phyloP scores from a whole-genome alignment of 1,140 invertebrate species.

The Drosophila chauvacae region DNA sequence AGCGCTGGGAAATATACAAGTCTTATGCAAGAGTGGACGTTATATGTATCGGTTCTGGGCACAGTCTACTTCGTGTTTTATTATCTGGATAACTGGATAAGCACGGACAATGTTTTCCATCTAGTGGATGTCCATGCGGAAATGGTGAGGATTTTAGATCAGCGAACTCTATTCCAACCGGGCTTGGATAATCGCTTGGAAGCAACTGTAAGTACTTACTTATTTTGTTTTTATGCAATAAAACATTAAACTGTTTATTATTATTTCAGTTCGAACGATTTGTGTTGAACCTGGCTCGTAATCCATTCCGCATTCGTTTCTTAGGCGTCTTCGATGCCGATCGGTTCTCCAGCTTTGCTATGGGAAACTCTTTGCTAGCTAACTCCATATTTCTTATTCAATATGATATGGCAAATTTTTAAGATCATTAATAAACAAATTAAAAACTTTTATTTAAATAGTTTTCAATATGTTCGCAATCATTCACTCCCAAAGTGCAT shows the following conservation, averaged over 20 bases:
- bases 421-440: not conserved
- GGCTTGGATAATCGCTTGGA: slow-evolving; percentile 46
- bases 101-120: slow-evolving; percentile 2
- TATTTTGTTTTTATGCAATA: too few species aligned
- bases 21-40: not conserved
- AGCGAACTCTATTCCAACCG: slow-evolving; percentile 14
- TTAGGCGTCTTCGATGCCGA: slow-evolving; percentile 7
- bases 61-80: slow-evolving; percentile 11
- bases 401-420: slow-evolving; percentile 45
- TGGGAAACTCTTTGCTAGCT: slow-evolving; percentile 40
- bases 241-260: not conserved
- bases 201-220: slow-evolving; percentile 29
- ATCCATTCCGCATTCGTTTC: slow-evolving; percentile 33
- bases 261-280: slow-evolving; percentile 31
- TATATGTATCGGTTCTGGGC: not conserved
- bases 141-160: slow-evolving; percentile 13
- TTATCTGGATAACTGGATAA: slow-evolving; percentile 23
- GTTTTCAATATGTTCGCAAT: too few species aligned
- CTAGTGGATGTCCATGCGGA: slow-evolving; percentile 21
- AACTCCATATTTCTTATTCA: slow-evolving; percentile 52
- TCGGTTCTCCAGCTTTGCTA: not conserved
- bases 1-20: not conserved
- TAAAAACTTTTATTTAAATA: too few species aligned
- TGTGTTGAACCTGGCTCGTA: slow-evolving; percentile 38
- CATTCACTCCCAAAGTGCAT: not conserved